Evolutionary conservation across 2,113 vertebrate species (phyloP).

Genomic region (Actinemys pallida): DNA sequence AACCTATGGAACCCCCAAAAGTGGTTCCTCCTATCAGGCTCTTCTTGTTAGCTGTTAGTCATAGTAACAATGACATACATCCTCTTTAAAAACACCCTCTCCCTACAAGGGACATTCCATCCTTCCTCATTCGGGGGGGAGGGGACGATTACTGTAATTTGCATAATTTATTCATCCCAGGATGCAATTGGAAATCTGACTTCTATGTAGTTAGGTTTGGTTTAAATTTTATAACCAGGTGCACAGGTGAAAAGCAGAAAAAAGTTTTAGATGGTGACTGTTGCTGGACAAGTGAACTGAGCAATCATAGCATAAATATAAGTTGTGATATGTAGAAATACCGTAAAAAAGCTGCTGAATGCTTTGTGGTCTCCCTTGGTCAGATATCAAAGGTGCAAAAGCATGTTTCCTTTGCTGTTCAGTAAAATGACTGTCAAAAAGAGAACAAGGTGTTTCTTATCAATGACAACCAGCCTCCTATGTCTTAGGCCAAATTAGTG

Average conservation of each 20-base stretch:
- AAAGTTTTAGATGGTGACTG: not conserved
- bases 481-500: not conserved
- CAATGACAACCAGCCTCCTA: not conserved
- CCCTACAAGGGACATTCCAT: not conserved
- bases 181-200: not conserved
- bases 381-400: not conserved
- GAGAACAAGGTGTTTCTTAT: not conserved
- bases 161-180: not conserved
- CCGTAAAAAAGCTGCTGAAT: not conserved
- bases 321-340: not conserved
- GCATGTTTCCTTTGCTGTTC: not conserved
- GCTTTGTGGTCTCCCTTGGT: not conserved
- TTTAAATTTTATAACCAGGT: not conserved
- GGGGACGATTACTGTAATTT: not conserved
- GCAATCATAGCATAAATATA: not conserved
- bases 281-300: not conserved
- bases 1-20: not conserved
- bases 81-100: not conserved
- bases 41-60: not conserved
- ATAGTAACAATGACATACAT: not conserved
- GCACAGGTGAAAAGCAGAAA: not conserved
- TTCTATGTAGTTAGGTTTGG: not conserved
- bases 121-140: not conserved
- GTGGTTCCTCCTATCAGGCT: not conserved
- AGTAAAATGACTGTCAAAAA: not conserved